These are phyloP conservation scores for Cladopsammia gracilis DNA, from an alignment of 64 coral and sea anemone genomes.

Conservation along the genomic window DNA sequence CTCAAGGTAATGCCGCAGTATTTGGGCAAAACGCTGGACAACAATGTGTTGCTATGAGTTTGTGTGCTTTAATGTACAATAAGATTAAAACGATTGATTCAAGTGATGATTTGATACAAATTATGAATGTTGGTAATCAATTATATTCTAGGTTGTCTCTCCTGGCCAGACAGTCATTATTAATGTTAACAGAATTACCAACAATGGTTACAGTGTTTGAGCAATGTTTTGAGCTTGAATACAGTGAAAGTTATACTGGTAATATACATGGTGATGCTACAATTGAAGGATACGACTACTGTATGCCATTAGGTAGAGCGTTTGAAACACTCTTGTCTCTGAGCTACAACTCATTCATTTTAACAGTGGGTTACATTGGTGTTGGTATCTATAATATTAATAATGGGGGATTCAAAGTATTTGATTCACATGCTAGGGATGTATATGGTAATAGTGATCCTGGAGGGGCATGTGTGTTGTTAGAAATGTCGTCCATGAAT, in stretches of 20 bases:
- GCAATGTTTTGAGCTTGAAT: slow-evolving; percentile 42
- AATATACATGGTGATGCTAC: slow-evolving; percentile 35
- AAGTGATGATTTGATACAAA: slow-evolving; percentile 53
- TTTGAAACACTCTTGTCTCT: slow-evolving; percentile 62
- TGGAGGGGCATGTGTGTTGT: slow-evolving; percentile 63
- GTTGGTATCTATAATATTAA: slow-evolving; percentile 67
- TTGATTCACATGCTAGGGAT: slow-evolving; percentile 75
- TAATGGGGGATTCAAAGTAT: slow-evolving; percentile 62
- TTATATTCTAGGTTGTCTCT: slow-evolving; percentile 64
- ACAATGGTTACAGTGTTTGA: slow-evolving; percentile 57
- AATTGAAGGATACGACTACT: slow-evolving; percentile 56
- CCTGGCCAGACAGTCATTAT: slow-evolving; percentile 58
- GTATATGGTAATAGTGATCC: slow-evolving; percentile 68
- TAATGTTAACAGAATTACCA: slow-evolving; percentile 75
- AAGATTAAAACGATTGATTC: slow-evolving; percentile 30
- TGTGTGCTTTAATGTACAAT: slow-evolving; percentile 71
- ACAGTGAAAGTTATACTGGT: slow-evolving; percentile 58
- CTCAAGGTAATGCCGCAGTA: slow-evolving; percentile 50
- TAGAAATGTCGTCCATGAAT: slow-evolving; percentile 47
- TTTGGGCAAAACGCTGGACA: slow-evolving; percentile 71
- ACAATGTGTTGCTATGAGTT: slow-evolving; percentile 75
- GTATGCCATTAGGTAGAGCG: slow-evolving; percentile 33
- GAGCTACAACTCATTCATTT: slow-evolving; percentile 65
- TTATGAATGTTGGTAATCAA: slow-evolving; percentile 71
- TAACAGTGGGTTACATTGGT: slow-evolving; percentile 43